A percentile compares a stretch with the other conserved stretches of the same genome.
These are phyloP conservation scores for Myrmecobius fasciatus DNA, from an alignment of 2,113 vertebrate species.

Conservation along the genomic window DNA sequence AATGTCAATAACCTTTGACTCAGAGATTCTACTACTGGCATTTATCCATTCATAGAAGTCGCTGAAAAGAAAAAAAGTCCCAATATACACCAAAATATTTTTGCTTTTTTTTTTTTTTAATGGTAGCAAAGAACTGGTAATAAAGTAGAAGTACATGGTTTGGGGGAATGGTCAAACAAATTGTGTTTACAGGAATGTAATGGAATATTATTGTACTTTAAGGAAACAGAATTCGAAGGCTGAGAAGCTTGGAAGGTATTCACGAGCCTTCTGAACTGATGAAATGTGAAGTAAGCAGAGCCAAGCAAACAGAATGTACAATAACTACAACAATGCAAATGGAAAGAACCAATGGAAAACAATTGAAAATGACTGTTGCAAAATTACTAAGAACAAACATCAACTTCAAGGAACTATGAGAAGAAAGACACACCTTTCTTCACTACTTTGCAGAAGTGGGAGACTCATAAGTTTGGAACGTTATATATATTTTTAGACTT, in stretches of 20 bases:
- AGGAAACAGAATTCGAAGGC: background rate
- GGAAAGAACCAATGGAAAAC: background rate
- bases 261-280: background rate
- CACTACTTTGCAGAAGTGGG: background rate
- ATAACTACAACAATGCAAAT: background rate
- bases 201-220: background rate
- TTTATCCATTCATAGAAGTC: background rate
- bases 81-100: background rate
- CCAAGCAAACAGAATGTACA: background rate
- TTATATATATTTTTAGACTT: background rate
- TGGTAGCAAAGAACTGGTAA: background rate
- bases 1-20: background rate
- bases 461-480: background rate
- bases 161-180: background rate
- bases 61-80: background rate
- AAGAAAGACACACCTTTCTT: background rate
- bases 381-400: background rate
- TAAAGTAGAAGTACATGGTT: background rate
- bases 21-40: background rate
- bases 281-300: background rate
- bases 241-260: background rate
- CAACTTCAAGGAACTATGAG: background rate
- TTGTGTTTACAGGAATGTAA: background rate
- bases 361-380: background rate
- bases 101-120: background rate